phyloP scores from a whole-genome alignment of 2,888 invertebrate species.

The Ophion ellenae region DNA sequence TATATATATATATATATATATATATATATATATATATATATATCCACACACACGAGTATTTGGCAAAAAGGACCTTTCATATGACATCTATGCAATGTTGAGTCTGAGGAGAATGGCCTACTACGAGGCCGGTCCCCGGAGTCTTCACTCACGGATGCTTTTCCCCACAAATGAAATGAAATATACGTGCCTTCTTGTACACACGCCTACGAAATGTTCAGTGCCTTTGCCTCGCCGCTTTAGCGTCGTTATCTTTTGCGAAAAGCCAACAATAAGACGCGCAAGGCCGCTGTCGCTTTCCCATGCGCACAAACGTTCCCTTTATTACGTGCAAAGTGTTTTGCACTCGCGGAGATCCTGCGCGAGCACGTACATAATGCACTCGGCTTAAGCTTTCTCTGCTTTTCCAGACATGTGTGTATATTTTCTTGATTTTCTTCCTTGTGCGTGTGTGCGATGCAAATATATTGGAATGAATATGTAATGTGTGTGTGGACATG shows the following conservation, averaged over 20 bases:
- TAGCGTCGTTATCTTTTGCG: conserved; percentile 40
- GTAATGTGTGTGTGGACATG: neutral
- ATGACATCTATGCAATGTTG: too few species aligned
- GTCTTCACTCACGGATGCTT: too few species aligned
- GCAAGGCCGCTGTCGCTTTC: conserved; percentile 28
- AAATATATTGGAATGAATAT: conserved; percentile 20
- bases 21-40: too few species aligned
- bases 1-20: too few species aligned
- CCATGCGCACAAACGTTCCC: conserved; percentile 20
- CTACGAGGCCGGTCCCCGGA: too few species aligned
- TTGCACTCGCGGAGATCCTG: conserved; percentile 40
- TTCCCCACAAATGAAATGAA: too few species aligned
- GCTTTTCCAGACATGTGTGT: neutral
- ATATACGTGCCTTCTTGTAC: neutral
- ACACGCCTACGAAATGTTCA: neutral
- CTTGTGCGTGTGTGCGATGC: neutral
- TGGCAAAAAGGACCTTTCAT: too few species aligned
- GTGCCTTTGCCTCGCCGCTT: neutral
- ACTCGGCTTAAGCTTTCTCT: conserved; percentile 8
- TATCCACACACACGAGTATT: too few species aligned
- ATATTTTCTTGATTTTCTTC: neutral
- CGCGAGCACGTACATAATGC: conserved; percentile 32
- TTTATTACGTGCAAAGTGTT: conserved; percentile 30
- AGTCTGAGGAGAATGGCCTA: too few species aligned
- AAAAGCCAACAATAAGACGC: conserved; percentile 50